A percentile compares a stretch with the other conserved stretches of the same genome.
phyloP scores from a whole-genome alignment of 2,113 vertebrate genomes.

The Psittacara wagleri region DNA sequence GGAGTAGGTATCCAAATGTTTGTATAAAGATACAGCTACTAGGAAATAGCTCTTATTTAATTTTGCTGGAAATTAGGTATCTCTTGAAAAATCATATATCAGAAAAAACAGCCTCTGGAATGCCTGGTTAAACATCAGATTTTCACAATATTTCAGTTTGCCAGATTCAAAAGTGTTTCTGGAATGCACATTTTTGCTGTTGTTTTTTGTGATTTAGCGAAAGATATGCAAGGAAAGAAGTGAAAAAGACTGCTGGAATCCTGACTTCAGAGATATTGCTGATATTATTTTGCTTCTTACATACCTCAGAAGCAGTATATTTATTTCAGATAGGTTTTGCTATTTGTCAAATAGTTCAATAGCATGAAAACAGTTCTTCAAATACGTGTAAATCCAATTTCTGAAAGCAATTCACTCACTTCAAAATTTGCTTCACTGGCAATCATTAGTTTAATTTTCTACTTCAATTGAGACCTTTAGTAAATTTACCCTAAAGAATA shows the following conservation, averaged over 20 bases:
- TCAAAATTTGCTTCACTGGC: background rate
- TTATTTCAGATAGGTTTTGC: background rate
- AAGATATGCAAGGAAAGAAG: background rate
- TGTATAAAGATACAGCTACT: background rate
- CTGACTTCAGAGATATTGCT: background rate
- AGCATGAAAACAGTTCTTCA: background rate
- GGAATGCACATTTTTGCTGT: accelerated
- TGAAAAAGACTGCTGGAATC: background rate
- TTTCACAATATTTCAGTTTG: background rate
- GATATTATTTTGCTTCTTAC: background rate
- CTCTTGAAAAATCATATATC: background rate
- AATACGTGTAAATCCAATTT: background rate
- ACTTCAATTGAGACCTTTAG: background rate
- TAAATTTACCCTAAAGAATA: background rate
- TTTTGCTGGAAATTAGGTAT: background rate
- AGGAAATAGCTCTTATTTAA: background rate
- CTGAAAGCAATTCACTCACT: background rate
- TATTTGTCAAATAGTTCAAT: background rate
- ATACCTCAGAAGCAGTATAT: background rate
- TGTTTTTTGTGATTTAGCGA: background rate
- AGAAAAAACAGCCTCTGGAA: background rate
- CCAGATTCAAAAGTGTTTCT: background rate
- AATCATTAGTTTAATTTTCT: background rate
- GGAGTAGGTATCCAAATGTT: background rate
- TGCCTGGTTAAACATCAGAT: background rate